Percentiles rank a stretch among this genome's conserved stretches.
These are phyloP conservation scores for Ptyas mucosa DNA, from an alignment of 2,113 vertebrate genomes.

Conservation along the genomic window DNA sequence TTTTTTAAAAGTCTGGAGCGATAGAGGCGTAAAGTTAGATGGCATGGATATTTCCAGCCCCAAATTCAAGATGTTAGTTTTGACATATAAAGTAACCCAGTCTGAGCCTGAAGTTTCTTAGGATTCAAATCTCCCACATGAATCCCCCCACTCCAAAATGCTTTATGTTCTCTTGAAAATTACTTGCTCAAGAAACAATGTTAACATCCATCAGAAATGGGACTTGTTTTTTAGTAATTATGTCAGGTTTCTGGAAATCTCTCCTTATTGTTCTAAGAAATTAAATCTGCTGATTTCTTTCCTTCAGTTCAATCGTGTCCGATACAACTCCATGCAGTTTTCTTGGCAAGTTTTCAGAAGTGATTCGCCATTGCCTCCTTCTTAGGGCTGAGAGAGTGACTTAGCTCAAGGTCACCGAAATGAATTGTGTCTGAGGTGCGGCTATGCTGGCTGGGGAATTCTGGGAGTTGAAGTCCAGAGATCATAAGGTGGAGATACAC, in stretches of 20 bases:
- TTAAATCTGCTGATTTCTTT: background rate
- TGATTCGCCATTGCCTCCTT: background rate
- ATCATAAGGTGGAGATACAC: background rate
- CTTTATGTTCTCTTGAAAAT: background rate
- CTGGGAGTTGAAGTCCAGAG: background rate
- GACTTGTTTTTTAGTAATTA: background rate
- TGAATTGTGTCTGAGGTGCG: background rate
- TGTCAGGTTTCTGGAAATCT: background rate
- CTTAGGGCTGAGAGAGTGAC: background rate
- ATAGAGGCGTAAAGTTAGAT: too few relatives aligned
- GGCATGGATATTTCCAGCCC: background rate
- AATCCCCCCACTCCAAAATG: background rate
- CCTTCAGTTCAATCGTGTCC: background rate
- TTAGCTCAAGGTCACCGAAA: background rate
- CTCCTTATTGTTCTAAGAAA: background rate
- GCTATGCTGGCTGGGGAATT: background rate
- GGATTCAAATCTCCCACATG: background rate
- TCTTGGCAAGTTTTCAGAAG: too few relatives aligned
- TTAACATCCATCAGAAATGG: background rate
- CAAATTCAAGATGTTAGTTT: background rate
- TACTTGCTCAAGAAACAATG: background rate
- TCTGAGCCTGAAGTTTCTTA: background rate
- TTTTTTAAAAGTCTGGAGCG: background rate
- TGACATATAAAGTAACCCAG: background rate
- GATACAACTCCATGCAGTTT: too few relatives aligned